Evolutionary conservation across 2,797 vertebrate species (phyloP).

Genomic region (Syndactyla subalaris): DNA sequence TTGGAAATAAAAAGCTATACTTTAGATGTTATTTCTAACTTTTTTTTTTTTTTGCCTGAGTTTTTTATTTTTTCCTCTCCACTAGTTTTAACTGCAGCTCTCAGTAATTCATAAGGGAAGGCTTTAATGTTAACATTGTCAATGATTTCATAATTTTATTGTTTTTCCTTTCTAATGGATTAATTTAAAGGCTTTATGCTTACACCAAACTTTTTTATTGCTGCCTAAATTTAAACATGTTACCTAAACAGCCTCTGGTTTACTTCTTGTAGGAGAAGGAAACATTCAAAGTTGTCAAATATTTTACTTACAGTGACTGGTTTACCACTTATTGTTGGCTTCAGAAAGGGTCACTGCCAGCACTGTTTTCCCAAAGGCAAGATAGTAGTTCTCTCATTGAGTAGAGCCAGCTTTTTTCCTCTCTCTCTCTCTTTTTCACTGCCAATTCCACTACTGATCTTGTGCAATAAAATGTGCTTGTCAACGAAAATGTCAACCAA

Average conservation of each 20-base stretch:
- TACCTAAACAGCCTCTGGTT: not conserved
- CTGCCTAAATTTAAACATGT: not conserved
- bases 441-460: slow-evolving; percentile 75
- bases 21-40: slow-evolving; percentile 16
- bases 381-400: slow-evolving; percentile 59
- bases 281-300: slow-evolving; percentile 25
- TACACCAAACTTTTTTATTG: not conserved
- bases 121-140: slow-evolving; percentile 19
- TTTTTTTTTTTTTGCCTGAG: not conserved
- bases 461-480: slow-evolving; percentile 78
- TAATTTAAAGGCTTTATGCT: slow-evolving; percentile 50
- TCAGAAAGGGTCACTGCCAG: slow-evolving; percentile 50
- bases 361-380: slow-evolving; percentile 62
- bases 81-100: not conserved
- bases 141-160: slow-evolving; percentile 18
- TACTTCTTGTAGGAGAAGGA: slow-evolving; percentile 18
- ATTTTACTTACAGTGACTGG: slow-evolving; percentile 51
- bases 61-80: not conserved
- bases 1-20: slow-evolving; percentile 18
- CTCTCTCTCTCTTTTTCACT: slow-evolving; percentile 40
- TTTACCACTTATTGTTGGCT: slow-evolving; percentile 48
- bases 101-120: slow-evolving; percentile 28
- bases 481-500: slow-evolving; percentile 81
- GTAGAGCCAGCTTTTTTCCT: slow-evolving; percentile 48
- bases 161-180: slow-evolving; percentile 3